Conservation (phyloP, 2,113 vertebrate species). For the Albula glossodonta region DNA sequence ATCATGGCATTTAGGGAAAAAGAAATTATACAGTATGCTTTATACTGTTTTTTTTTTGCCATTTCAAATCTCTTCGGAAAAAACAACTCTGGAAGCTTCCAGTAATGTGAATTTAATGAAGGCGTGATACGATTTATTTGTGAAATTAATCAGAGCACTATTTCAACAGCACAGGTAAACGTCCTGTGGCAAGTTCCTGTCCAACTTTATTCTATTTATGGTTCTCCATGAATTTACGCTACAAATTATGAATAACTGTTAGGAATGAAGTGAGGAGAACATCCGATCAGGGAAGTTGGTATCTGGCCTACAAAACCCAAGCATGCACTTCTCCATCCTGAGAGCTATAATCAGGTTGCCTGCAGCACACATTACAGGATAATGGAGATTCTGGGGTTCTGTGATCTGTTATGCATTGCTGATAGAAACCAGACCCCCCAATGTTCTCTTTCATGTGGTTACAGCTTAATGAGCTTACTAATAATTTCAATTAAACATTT, state of each 20-base stretch:
- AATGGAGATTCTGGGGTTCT: conserved; percentile 66
- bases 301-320: too few relatives aligned
- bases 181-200: not conserved
- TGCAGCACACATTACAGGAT: conserved; percentile 52
- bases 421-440: conserved; percentile 68
- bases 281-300: not conserved
- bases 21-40: conserved; percentile 27
- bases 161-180: not conserved
- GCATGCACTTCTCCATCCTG: conserved; percentile 45
- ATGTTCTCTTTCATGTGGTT: conserved; percentile 70
- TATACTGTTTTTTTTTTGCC: conserved; percentile 17
- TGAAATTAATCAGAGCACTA: not conserved
- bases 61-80: conserved; percentile 21
- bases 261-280: not conserved
- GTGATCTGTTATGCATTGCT: conserved; percentile 66
- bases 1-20: conserved; percentile 24
- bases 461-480: conserved; percentile 64
- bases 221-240: not conserved
- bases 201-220: not conserved
- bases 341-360: conserved; percentile 72
- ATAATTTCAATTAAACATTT: conserved; percentile 64
- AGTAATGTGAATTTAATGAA: not conserved
- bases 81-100: not conserved
- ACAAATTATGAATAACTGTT: not conserved
- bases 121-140: not conserved